These are phyloP conservation scores for Daubentonia madagascariensis DNA, from an alignment of 2,113 vertebrate genomes.

Conservation along the genomic window DNA sequence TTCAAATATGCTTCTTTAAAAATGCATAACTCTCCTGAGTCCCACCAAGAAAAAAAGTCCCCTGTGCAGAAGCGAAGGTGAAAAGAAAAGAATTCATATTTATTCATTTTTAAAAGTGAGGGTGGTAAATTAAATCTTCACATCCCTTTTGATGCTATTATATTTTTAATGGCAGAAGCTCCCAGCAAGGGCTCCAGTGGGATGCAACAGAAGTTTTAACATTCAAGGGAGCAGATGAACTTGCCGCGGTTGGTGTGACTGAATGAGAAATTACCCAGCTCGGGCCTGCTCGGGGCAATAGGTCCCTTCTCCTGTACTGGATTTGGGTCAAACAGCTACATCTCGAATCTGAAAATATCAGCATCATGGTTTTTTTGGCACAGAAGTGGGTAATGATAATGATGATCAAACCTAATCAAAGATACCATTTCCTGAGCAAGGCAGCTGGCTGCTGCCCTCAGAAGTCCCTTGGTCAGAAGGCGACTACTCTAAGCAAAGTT, in stretches of 20 bases:
- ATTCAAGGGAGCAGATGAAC: slow-evolving; percentile 71
- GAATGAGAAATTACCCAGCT: slow-evolving; percentile 72
- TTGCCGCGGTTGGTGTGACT: slow-evolving; percentile 39
- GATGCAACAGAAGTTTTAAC: slow-evolving; percentile 57
- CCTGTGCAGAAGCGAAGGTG: neutral
- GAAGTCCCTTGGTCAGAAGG: neutral
- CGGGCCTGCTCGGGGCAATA: slow-evolving; percentile 17
- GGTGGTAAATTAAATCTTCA: neutral
- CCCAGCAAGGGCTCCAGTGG: neutral
- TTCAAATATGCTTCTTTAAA: slow-evolving; percentile 49
- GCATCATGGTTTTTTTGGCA: neutral
- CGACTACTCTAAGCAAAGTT: neutral
- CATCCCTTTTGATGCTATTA: slow-evolving; percentile 29
- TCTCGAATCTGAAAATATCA: neutral
- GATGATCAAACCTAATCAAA: neutral
- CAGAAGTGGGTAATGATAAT: neutral
- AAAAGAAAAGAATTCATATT: slow-evolving; percentile 14
- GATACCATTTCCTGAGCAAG: neutral
- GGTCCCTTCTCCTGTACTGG: slow-evolving; percentile 23
- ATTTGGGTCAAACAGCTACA: slow-evolving; percentile 58
- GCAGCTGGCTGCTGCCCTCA: neutral
- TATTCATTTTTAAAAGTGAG: neutral
- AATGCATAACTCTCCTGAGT: neutral
- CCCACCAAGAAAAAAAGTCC: neutral
- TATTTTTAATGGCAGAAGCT: slow-evolving; percentile 43